Base-by-base conservation (phyloP, 2,797 vertebrate species). In the Phylloscopus collybita region DNA sequence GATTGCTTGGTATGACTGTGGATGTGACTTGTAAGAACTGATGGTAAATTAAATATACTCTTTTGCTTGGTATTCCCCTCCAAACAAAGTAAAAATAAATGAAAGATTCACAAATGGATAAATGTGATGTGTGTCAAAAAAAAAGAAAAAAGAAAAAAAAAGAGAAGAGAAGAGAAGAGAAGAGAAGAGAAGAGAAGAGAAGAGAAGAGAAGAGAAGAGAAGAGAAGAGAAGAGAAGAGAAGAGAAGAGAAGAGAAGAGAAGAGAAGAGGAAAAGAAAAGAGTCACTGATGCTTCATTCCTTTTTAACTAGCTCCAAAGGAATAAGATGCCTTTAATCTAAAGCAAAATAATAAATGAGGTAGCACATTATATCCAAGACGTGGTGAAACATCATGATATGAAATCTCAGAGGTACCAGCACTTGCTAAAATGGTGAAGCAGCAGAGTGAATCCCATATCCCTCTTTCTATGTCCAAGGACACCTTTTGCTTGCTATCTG, bases 261-360 rank as follows among this genome's bases (percentile, higher is more conserved):
- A 57, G n/a, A 13, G 8, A 25, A 32, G 2, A 26, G 1, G 7
- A n/a, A n/a, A n/a, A n/a, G n/a, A n/a, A n/a, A n/a, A 10, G 34
- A 34, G 34, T 34, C 6, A n/a, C 4, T 57, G 50, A 88, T 30
- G 30, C 7, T 59, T 91, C 29, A 22, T 54, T n/a, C 7, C 5
- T 34, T 81, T 89, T 81, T 57, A 60, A 81, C 23, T 49, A 64
- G 34, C 9, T 92, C 36, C 54, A 65, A 61, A 27, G 25, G 38
- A 87, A 86, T 57, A 70, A 67, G n/a, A 49, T 10, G 64, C 16
- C 32, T 90, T 87, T 89, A 61, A 86, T 79, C 23, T 84, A 85
- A 85, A 67, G 44, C 32, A 85, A 23, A 82, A 47, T 65, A 92
- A 89, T 72, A 87, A 88, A 85, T 65, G 45, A 78, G 5, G 56